A percentile compares a stretch with the other conserved stretches of the same genome.
phyloP scores from a whole-genome alignment of 2,888 invertebrate species.

The Eupelmus urozonus region DNA sequence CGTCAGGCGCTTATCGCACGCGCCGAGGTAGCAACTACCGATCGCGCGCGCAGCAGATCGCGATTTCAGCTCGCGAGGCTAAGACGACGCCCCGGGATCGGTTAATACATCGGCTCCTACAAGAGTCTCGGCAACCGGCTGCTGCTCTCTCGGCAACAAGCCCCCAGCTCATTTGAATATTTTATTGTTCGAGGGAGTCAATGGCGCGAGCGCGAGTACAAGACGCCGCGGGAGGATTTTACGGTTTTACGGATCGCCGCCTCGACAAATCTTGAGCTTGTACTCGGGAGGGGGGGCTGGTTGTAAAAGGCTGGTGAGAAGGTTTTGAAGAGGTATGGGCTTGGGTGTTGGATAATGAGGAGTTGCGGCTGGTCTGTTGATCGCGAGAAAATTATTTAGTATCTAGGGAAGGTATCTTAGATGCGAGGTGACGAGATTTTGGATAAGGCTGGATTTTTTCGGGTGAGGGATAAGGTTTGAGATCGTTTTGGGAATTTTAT shows the following conservation, averaged over 20 bases:
- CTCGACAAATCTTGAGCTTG: conserved; percentile 33
- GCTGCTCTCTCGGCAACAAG: neutral
- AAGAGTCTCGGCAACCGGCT: neutral
- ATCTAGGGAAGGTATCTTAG: neutral
- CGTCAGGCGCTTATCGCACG: conserved; percentile 41
- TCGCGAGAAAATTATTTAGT: conserved; percentile 45
- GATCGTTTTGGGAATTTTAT: neutral
- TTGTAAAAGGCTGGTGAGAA: neutral
- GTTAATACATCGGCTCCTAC: neutral
- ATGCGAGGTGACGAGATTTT: neutral
- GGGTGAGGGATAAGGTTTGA: no score
- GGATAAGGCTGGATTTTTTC: conserved; percentile 8
- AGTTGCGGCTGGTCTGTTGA: no score
- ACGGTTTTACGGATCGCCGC: conserved; percentile 43
- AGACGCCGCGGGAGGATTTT: conserved; percentile 17
- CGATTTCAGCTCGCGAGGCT: no score
- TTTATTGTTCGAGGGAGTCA: conserved; percentile 67
- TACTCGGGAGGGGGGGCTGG: neutral
- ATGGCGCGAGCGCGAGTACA: conserved; percentile 53
- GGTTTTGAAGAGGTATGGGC: neutral
- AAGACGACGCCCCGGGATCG: conserved; percentile 30
- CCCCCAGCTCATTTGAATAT: conserved; percentile 65
- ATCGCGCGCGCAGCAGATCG: neutral
- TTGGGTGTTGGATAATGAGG: no score
- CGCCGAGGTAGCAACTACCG: conserved; percentile 29